Evolutionary conservation across 2,888 invertebrate species (phyloP).

Genomic region (Didymodactylos carnosus): DNA sequence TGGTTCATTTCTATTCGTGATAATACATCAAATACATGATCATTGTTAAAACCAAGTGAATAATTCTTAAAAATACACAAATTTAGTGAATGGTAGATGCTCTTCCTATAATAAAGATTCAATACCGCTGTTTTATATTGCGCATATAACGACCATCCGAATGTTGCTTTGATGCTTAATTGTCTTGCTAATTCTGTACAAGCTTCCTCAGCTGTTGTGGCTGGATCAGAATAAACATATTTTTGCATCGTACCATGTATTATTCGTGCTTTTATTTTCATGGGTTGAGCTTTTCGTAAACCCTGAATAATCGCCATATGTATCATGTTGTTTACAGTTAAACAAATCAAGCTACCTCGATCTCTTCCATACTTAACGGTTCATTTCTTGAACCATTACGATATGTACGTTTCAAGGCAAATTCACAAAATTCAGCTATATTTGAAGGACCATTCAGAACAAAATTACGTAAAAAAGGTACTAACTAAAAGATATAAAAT

Average conservation of each 20-base stretch:
- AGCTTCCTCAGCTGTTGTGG: slow-evolving; percentile 82
- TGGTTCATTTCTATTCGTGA: slow-evolving; percentile 98
- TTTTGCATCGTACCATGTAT: slow-evolving; percentile 87
- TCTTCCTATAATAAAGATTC: too few species aligned
- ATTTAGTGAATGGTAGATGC: slow-evolving; percentile 95
- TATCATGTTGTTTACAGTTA: too few species aligned
- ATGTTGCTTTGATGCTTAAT: neutral
- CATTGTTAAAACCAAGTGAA: slow-evolving; percentile 73
- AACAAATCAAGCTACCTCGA: too few species aligned
- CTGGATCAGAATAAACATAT: slow-evolving; percentile 80
- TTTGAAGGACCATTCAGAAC: slow-evolving; percentile 91
- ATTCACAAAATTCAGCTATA: slow-evolving; percentile 93
- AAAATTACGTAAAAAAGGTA: slow-evolving; percentile 80
- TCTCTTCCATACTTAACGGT: slow-evolving; percentile 90
- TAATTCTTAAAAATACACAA: slow-evolving; percentile 51
- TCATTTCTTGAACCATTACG: slow-evolving; percentile 93
- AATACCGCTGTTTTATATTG: slow-evolving; percentile 71
- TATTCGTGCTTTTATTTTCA: slow-evolving; percentile 53
- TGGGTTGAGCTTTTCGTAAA: slow-evolving; percentile 95
- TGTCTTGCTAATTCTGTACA: slow-evolving; percentile 44
- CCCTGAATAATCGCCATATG: too few species aligned
- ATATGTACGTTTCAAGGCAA: slow-evolving; percentile 76
- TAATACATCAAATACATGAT: slow-evolving; percentile 98
- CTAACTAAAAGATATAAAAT: slow-evolving; percentile 42
- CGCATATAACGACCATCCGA: slow-evolving; percentile 38